Percentiles rank a stretch among this genome's conserved stretches.
Conservation (phyloP, 2,113 vertebrate genomes). For the Alligator mississippiensis region DNA sequence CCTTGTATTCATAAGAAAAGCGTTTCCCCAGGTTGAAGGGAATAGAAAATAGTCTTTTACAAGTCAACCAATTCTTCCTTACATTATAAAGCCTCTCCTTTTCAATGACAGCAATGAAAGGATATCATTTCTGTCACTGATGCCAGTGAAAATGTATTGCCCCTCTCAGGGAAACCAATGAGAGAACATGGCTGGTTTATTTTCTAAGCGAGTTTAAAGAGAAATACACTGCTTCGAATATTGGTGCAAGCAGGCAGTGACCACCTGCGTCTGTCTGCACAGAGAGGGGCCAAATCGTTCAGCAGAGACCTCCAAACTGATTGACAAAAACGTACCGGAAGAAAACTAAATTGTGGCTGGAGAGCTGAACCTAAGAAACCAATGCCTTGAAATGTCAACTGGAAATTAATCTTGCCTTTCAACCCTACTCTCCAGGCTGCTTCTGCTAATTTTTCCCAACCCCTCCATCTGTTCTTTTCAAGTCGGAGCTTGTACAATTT, state of each 20-base stretch:
- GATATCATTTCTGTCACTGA: conserved; percentile 68
- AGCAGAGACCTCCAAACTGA: not conserved
- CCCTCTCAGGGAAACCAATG: conserved; percentile 28
- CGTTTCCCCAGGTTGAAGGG: conserved; percentile 53
- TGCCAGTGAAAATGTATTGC: conserved; percentile 60
- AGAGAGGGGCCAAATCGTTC: not conserved
- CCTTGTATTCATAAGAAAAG: conserved; percentile 31
- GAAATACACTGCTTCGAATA: not conserved
- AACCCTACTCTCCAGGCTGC: not conserved
- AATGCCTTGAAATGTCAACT: not conserved
- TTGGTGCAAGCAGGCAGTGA: not conserved
- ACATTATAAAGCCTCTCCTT: conserved; percentile 35
- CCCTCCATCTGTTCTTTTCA: not conserved
- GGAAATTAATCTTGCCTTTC: not conserved
- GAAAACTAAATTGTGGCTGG: not conserved
- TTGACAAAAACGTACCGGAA: not conserved
- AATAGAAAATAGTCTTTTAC: conserved; percentile 42
- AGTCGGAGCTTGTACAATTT: not conserved
- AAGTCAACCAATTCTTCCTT: conserved; percentile 32
- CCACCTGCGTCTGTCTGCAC: not conserved
- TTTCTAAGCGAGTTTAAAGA: conserved; percentile 40
- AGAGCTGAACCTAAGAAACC: conserved; percentile 3
- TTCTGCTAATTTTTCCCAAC: not conserved
- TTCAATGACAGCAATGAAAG: conserved; percentile 57
- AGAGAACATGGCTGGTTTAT: conserved; percentile 62